Conservation (phyloP, 2,888 invertebrate species). For the Chirona hameri region DNA sequence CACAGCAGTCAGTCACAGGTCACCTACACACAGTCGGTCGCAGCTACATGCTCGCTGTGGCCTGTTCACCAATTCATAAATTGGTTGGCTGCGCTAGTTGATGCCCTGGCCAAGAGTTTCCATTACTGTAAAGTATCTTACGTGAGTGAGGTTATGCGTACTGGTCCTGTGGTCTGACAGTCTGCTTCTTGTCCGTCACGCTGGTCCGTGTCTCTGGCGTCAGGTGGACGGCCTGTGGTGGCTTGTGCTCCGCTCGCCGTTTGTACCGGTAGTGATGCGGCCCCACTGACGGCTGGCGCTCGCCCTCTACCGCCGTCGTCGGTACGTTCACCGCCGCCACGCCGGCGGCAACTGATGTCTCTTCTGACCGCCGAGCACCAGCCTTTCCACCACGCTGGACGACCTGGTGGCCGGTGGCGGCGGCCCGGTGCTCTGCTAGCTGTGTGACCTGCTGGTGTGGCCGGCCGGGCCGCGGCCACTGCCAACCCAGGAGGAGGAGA, state of each 20-base stretch:
- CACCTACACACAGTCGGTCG: no score
- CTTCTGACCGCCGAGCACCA: slow-evolving; percentile 53
- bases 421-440: no score
- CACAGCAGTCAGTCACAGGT: no score
- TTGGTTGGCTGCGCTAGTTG: no score
- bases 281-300: background rate
- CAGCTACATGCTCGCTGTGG: no score
- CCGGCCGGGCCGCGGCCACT: slow-evolving; percentile 50
- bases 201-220: background rate
- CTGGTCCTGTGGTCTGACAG: no score
- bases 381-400: slow-evolving; percentile 53
- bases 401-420: slow-evolving; percentile 47
- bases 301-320: background rate
- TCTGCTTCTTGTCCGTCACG: no score
- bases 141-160: no score
- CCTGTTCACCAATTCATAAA: no score
- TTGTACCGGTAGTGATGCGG: slow-evolving; percentile 1
- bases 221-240: background rate
- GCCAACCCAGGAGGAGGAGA: background rate
- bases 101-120: no score
- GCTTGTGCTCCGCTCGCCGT: background rate
- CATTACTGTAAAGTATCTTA: no score
- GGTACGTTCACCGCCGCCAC: background rate
- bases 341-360: no score
- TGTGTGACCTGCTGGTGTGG: slow-evolving; percentile 51